Percentiles rank a stretch among this genome's conserved stretches.
phyloP scores from a whole-genome alignment of 2,888 invertebrate species.

The Rhodophaea formosa region DNA sequence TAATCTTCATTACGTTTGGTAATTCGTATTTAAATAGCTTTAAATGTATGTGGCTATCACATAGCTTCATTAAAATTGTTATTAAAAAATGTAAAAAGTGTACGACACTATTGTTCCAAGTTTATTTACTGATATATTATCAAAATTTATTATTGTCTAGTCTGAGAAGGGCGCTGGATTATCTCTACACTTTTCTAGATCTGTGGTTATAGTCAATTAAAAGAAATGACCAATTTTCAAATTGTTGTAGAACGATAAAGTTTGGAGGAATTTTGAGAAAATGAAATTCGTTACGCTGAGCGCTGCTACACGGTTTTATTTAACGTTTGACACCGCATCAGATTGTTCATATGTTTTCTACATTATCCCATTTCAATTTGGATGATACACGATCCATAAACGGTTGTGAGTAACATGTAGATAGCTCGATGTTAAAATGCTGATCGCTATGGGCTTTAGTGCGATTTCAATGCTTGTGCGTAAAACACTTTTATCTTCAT shows the following conservation, averaged over 20 bases:
- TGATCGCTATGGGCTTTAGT: neutral
- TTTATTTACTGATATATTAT: conserved; percentile 25
- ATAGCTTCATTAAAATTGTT: conserved; percentile 16
- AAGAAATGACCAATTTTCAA: conserved; percentile 56
- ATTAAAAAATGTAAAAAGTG: conserved; percentile 15
- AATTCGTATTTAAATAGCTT: conserved; percentile 7
- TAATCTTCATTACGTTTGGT: neutral
- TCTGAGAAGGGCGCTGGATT: neutral
- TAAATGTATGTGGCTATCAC: conserved; percentile 8
- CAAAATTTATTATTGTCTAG: conserved; percentile 5
- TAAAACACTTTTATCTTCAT: neutral
- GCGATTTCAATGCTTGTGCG: neutral
- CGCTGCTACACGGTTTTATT: neutral
- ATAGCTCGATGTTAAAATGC: conserved; percentile 3
- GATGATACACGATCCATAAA: conserved; percentile 30
- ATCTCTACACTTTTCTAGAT: conserved; percentile 28
- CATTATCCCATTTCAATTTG: neutral
- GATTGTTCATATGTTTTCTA: neutral
- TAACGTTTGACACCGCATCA: neutral
- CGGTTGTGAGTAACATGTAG: conserved; percentile 43
- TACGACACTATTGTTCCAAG: conserved; percentile 19
- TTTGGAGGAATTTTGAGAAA: conserved; percentile 28
- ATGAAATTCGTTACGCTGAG: conserved; percentile 7
- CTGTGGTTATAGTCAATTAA: conserved; percentile 50
- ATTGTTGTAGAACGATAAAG: conserved; percentile 38